phyloP scores from a whole-genome alignment of 2,888 invertebrate genomes.

The Pocota personata region DNA sequence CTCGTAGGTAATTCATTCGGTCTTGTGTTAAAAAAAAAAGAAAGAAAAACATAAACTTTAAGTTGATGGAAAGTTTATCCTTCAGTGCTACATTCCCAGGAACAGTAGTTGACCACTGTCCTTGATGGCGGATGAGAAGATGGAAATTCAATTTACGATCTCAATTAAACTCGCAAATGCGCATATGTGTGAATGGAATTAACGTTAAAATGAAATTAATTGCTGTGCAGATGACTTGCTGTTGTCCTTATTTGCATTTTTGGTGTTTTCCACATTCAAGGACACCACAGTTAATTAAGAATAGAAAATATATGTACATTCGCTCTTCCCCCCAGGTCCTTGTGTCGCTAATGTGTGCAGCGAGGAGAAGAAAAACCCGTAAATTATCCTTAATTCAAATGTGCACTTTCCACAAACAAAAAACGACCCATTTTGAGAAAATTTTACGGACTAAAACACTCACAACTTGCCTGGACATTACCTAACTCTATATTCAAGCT shows the following conservation, averaged over 20 bases:
- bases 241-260: slow-evolving; percentile 25
- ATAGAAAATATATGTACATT: not conserved
- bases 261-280: not conserved
- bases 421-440: not conserved
- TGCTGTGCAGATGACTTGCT: slow-evolving; percentile 60
- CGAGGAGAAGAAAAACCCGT: slow-evolving; percentile 11
- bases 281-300: slow-evolving; percentile 6
- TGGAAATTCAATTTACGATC: slow-evolving; percentile 64
- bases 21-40: not conserved
- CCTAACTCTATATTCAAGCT: slow-evolving; percentile 55
- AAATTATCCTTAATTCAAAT: slow-evolving; percentile 59
- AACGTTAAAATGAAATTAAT: slow-evolving; percentile 62
- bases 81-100: slow-evolving; percentile 7
- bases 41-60: slow-evolving; percentile 14
- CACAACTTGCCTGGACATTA: slow-evolving; percentile 57
- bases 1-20: slow-evolving; percentile 35
- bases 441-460: slow-evolving; percentile 20
- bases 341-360: slow-evolving; percentile 17
- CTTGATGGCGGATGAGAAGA: slow-evolving; percentile 22
- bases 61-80: slow-evolving; percentile 62
- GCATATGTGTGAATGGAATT: slow-evolving; percentile 63
- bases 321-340: not conserved
- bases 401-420: slow-evolving; percentile 30
- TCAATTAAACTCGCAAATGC: slow-evolving; percentile 64
- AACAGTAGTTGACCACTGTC: not conserved